Base-by-base conservation (phyloP, 2,797 vertebrate species). In the Nannoperca australis region DNA sequence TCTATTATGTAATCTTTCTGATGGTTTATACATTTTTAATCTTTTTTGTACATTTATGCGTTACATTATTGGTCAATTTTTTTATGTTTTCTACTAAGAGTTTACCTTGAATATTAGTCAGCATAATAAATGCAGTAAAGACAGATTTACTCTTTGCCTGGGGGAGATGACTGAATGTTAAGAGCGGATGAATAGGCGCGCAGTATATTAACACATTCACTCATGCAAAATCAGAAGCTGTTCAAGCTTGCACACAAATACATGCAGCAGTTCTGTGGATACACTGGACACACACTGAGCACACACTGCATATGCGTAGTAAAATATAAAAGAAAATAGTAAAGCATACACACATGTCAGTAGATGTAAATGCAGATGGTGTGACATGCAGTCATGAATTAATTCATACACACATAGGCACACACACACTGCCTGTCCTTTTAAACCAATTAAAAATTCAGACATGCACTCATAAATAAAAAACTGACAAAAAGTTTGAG, bases 381-480 rank as follows among this genome's bases (percentile, higher is more conserved):
- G 62, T 69, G 67, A 73, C 54, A 54, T 20, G 13, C 53, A 67
- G 20, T 73, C 79, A 71, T 79, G 71, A 71, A 80, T 76, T 56
- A 63, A 78, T 76, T 61, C 75, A 65, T 56, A 42, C 44, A 62
- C 24, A 30, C 15, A n/a, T 67, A 38, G 10, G 36, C 24, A 7
- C 66, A 61, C 51, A 49, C 20, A 50, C 17, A 40, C 42, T 58
- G 47, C 38, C 44, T 36, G 13, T 27, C 34, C 45, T 55, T 70
- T 49, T 73, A 30, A 27, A 59, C 27, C 44, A 65, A 38, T 54
- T 49, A 4, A 53, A 67, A 61, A 70, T 55, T 77, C 55, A 67
- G 73, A 56, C 62, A 64, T 53, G 42, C 9, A 2, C 63, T 82
- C 74, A 82, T 85, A 70, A 80, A 86, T 82, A 81, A 85, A 70